Evolutionary conservation across 1,140 invertebrate genomes (phyloP).

Genomic region (Micrasema longulum): DNA sequence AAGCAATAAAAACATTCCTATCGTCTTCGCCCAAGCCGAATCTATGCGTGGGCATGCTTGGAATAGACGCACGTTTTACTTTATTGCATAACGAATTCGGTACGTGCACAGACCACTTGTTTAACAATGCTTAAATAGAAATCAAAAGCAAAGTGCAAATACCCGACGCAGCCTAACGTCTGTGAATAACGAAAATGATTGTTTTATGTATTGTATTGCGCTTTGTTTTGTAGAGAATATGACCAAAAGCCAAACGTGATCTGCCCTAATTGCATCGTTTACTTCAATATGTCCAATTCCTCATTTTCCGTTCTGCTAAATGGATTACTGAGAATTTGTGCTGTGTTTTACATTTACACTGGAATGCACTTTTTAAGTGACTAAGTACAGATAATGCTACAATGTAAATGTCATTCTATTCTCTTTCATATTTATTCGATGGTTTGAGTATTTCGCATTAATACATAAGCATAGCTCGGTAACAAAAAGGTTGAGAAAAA

Average conservation of each 20-base stretch:
- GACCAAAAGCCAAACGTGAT: slow-evolving; percentile 26
- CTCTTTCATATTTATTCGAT: no score
- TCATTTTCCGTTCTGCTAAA: no score
- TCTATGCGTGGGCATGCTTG: slow-evolving; percentile 52
- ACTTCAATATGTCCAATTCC: neutral
- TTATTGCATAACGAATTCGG: slow-evolving; percentile 53
- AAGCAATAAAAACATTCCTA: slow-evolving; percentile 44
- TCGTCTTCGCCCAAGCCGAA: slow-evolving; percentile 39
- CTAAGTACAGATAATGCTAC: no score
- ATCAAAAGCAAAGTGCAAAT: slow-evolving; percentile 39
- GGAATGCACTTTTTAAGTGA: no score
- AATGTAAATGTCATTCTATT: no score
- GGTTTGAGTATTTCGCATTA: no score
- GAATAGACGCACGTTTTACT: slow-evolving; percentile 50
- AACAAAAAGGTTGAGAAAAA: no score
- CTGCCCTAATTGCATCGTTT: slow-evolving; percentile 34
- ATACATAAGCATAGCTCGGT: no score
- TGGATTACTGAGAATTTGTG: no score
- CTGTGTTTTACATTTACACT: no score
- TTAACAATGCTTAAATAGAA: slow-evolving; percentile 44
- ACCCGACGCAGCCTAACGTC: slow-evolving; percentile 22
- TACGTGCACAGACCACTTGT: slow-evolving; percentile 49
- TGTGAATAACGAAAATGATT: slow-evolving; percentile 15
- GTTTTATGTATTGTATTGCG: slow-evolving; percentile 19
- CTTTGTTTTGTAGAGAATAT: slow-evolving; percentile 19